These are phyloP conservation scores for Polypterus bichir DNA, from an alignment of 2,113 vertebrate species.

Conservation along the genomic window DNA sequence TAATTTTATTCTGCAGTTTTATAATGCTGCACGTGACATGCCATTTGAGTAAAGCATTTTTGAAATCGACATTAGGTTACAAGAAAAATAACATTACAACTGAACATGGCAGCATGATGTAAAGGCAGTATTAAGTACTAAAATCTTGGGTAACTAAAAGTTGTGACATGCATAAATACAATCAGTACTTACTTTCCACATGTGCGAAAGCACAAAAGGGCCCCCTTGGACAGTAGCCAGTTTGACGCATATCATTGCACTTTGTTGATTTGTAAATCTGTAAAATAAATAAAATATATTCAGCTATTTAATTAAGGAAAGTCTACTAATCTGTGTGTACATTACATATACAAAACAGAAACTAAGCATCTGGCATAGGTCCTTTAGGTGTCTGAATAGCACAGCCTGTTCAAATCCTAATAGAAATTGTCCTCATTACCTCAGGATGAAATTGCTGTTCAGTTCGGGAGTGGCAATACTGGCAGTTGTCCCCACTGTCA, in stretches of 20 bases:
- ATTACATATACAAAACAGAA: not conserved
- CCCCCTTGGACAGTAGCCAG: slow-evolving; percentile 76
- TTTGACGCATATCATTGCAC: slow-evolving; percentile 86
- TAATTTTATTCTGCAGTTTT: too few species aligned
- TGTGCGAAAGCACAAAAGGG: slow-evolving; percentile 89
- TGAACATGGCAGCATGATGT: too few species aligned
- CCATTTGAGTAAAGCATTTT: too few species aligned
- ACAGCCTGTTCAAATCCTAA: too few species aligned
- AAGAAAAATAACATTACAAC: too few species aligned
- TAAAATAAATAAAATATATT: slow-evolving; percentile 6
- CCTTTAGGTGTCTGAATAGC: too few species aligned
- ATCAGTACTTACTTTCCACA: slow-evolving; percentile 61
- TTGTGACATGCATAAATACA: too few species aligned
- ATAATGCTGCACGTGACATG: too few species aligned
- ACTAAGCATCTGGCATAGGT: not conserved
- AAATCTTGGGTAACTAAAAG: not conserved
- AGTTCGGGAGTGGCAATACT: slow-evolving; percentile 82
- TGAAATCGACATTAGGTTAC: too few species aligned
- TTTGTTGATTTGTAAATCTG: slow-evolving; percentile 90
- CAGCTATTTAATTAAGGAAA: not conserved
- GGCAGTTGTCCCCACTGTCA: slow-evolving; percentile 70
- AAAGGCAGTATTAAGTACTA: too few species aligned
- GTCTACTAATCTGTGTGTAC: too few species aligned
- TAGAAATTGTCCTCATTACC: slow-evolving; percentile 35
- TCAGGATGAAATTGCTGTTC: slow-evolving; percentile 90